Evolutionary conservation across 2,888 invertebrate species (phyloP).

Genomic region (Synergus japonicus): DNA sequence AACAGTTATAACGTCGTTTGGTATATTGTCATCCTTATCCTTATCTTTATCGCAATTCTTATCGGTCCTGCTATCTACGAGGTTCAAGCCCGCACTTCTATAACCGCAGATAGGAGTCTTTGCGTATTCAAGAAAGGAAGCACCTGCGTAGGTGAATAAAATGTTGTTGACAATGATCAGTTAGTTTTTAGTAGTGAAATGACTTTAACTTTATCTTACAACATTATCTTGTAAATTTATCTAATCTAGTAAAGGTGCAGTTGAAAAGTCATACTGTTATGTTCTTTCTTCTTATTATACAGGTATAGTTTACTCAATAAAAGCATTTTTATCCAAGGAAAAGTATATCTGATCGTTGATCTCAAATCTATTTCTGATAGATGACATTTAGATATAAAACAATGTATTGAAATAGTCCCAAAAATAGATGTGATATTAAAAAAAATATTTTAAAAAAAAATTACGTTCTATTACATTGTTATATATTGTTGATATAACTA

Average conservation of each 20-base stretch:
- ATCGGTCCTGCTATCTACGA: conserved; percentile 66
- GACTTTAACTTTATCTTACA: not conserved
- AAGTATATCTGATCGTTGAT: not conserved
- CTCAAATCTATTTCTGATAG: conserved; percentile 4
- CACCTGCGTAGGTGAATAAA: conserved; percentile 29
- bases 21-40: conserved; percentile 65
- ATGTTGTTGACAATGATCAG: conserved; percentile 26
- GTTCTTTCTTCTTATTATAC: not conserved
- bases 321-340: not conserved
- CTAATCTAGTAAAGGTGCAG: no score
- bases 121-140: conserved; percentile 11
- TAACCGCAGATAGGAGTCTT: not conserved
- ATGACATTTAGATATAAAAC: conserved; percentile 25
- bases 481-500: no score
- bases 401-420: no score
- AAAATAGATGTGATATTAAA: no score
- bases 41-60: conserved; percentile 69
- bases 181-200: conserved; percentile 3
- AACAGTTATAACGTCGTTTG: conserved; percentile 63
- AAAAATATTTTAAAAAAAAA: no score
- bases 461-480: no score
- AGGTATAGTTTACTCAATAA: not conserved
- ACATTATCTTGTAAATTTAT: no score
- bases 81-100: conserved; percentile 61
- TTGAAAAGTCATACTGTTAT: no score